Conservation (phyloP, 2,113 vertebrate species). For the Etia nguti region DNA sequence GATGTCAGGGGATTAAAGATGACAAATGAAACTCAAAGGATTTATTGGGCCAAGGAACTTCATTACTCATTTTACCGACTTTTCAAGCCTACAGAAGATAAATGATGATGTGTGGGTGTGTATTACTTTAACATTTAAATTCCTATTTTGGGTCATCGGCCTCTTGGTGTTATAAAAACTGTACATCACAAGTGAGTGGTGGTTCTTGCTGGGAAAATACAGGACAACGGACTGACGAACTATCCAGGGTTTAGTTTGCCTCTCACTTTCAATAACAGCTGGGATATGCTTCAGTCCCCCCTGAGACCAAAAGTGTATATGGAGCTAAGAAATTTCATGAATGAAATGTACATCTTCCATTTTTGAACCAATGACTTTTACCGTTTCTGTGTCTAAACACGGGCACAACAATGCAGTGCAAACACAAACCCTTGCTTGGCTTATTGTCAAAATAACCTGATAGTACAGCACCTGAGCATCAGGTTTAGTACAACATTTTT, state of each 20-base stretch:
- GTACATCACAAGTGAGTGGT: not conserved
- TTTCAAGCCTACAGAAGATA: not conserved
- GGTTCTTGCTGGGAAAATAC: not conserved
- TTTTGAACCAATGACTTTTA: not conserved
- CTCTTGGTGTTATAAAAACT: not conserved
- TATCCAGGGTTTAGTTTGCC: not conserved
- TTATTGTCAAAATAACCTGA: not conserved
- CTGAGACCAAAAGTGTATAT: not conserved
- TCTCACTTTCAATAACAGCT: not conserved
- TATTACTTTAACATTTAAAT: not conserved
- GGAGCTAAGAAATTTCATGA: not conserved
- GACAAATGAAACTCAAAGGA: not conserved
- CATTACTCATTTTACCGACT: not conserved
- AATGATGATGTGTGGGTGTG: fast-evolving
- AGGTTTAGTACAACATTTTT: fast-evolving
- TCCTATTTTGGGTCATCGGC: not conserved
- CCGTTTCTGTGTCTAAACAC: not conserved
- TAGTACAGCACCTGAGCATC: not conserved
- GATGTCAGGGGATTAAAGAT: not conserved
- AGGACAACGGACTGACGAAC: not conserved
- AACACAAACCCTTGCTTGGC: not conserved
- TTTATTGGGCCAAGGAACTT: not conserved
- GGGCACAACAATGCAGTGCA: not conserved
- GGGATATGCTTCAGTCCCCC: fast-evolving
- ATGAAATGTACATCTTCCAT: not conserved